Conservation (phyloP, 2,113 vertebrate genomes). For the Cyanoderma ruficeps region DNA sequence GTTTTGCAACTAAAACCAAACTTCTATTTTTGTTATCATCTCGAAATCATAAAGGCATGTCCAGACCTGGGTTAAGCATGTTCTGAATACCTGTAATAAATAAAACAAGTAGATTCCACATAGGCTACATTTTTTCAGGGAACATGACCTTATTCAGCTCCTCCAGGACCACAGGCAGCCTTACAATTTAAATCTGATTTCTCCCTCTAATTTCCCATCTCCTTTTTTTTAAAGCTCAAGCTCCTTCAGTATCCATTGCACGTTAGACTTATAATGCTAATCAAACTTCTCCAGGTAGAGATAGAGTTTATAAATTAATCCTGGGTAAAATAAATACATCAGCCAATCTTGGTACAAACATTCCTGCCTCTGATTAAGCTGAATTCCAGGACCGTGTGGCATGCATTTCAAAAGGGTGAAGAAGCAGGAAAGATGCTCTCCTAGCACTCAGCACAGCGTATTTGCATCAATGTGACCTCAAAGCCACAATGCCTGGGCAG, state of each 20-base stretch:
- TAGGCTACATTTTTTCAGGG: not conserved
- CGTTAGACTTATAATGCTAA: not conserved
- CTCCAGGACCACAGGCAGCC: not conserved
- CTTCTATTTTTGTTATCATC: not conserved
- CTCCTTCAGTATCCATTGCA: not conserved
- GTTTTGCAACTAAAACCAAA: not conserved
- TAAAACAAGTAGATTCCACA: not conserved
- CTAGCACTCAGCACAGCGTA: rapidly evolving
- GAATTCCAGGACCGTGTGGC: not conserved
- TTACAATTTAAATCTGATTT: not conserved
- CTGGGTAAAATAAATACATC: constrained; percentile 43
- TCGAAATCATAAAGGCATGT: not conserved
- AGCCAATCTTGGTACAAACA: constrained; percentile 27
- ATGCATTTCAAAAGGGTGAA: not conserved
- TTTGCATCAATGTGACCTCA: constrained; percentile 8
- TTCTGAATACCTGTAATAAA: not conserved
- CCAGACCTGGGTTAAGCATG: not conserved
- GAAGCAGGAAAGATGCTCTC: not conserved
- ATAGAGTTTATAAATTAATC: constrained; percentile 30
- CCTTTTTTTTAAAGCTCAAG: not conserved
- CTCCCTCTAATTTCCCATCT: not conserved
- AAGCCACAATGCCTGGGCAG: not conserved
- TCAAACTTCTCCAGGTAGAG: constrained; percentile 40
- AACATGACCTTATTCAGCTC: not conserved
- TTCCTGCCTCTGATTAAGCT: constrained; percentile 22